phyloP scores from a whole-genome alignment of 1,140 invertebrate genomes.

The Drosophila setifemur region DNA sequence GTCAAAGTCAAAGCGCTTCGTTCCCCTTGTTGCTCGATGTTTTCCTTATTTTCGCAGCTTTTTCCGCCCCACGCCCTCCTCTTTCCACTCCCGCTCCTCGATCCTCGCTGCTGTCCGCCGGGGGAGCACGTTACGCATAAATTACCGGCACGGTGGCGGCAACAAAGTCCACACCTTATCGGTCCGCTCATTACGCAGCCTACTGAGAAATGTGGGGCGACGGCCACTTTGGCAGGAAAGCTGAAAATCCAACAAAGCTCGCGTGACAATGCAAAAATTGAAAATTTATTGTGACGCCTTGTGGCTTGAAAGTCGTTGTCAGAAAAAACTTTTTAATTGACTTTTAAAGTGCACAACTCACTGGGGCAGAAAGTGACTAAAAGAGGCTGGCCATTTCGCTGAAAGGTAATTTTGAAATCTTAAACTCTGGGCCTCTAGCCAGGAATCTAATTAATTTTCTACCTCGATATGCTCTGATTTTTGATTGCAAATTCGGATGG shows the following conservation, averaged over 20 bases:
- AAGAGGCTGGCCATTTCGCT: too few species aligned
- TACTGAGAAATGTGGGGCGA: conserved; percentile 12
- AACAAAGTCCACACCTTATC: conserved; percentile 68
- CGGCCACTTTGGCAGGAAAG: not conserved
- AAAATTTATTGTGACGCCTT: conserved; percentile 75
- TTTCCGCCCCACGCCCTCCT: too few species aligned
- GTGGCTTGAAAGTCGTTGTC: conserved; percentile 46
- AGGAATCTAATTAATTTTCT: too few species aligned
- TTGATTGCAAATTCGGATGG: too few species aligned
- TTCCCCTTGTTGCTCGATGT: not conserved
- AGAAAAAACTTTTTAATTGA: conserved; percentile 63
- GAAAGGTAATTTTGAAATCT: too few species aligned
- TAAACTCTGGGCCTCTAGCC: too few species aligned
- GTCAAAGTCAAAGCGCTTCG: conserved; percentile 6
- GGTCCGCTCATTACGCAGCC: conserved; percentile 65
- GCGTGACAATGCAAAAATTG: conserved; percentile 72
- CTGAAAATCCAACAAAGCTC: conserved; percentile 23
- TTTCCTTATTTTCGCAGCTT: conserved; percentile 12
- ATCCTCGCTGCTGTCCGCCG: conserved; percentile 3
- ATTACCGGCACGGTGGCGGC: conserved; percentile 44
- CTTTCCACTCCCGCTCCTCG: too few species aligned
- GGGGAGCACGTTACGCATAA: conserved; percentile 74
- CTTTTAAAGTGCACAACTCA: conserved; percentile 58
- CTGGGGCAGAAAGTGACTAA: conserved; percentile 11
- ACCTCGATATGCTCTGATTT: too few species aligned